These are phyloP conservation scores for Dynastes maya DNA, from an alignment of 2,888 invertebrate genomes.

Conservation along the genomic window DNA sequence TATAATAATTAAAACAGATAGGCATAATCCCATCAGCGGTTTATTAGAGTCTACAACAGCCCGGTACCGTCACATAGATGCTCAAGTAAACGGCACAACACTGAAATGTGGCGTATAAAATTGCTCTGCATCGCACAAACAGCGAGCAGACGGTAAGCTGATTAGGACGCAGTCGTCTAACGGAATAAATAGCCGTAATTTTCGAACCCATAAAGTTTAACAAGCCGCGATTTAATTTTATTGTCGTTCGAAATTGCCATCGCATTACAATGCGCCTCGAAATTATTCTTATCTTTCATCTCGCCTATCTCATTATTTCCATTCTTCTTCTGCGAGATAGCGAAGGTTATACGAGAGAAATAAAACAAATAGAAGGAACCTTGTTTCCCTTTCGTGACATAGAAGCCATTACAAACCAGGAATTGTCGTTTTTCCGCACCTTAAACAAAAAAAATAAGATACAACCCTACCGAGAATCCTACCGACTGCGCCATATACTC, in stretches of 20 bases:
- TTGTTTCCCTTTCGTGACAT: too few species aligned
- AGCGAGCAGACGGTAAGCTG: conserved; percentile 37
- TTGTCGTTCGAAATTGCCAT: conserved; percentile 31
- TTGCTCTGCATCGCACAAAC: conserved; percentile 17
- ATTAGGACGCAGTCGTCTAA: conserved; percentile 37
- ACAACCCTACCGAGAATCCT: too few species aligned
- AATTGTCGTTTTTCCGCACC: too few species aligned
- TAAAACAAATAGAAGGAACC: too few species aligned
- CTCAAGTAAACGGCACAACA: conserved; percentile 44
- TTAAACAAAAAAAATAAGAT: too few species aligned
- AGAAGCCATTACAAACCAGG: too few species aligned
- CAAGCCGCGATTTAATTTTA: conserved; percentile 45
- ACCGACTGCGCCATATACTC: too few species aligned
- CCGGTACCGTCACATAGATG: conserved; percentile 28
- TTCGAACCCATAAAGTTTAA: conserved; percentile 43
- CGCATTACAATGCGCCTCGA: conserved; percentile 20
- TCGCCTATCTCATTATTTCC: not conserved
- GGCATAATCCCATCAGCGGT: conserved; percentile 47
- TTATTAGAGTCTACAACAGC: conserved; percentile 26
- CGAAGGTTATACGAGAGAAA: too few species aligned
- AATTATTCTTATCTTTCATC: conserved; percentile 36
- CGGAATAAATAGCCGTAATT: conserved; percentile 40
- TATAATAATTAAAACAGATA: conserved; percentile 40
- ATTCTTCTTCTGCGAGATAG: too few species aligned
- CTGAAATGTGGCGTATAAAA: conserved; percentile 52